Base-by-base conservation (phyloP, 1,140 invertebrate genomes). In the Aphaenogaster rudis region DNA sequence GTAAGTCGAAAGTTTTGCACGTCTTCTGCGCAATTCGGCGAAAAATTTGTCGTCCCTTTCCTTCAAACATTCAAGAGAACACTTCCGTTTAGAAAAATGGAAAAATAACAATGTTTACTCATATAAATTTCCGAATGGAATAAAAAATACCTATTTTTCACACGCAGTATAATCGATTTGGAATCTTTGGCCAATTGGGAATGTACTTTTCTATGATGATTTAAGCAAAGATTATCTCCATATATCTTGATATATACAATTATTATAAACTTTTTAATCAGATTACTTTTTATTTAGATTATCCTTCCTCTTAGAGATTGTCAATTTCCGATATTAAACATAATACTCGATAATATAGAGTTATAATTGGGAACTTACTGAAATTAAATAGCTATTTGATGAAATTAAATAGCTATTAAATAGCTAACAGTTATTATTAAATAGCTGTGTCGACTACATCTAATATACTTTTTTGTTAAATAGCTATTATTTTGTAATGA, bases 1-100 rank as follows among this genome's bases (percentile, higher is more conserved):
- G 66, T 28, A 15, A 52, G 45, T 17, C 33, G 13, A 74, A 82
- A 74, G 52, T 82, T 72, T 82, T 33, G 21, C 11, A 17, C 63
- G 2, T 33, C 13, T 36, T 71, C 36, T 8, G 21, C 21, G 15
- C 36, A 67, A 80, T 67, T 80, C 13, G 48, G n/a, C 48, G n/a
- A 52, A 17, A 2, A 28, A 52, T 54, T 42, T 36, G 50, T 17
- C 66, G 15, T 71, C 64, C 21, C 36, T 8, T 57, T 11, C 9
- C 13, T 28, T 36, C 28, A 21, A 79, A 52, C 13, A 64, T 21
- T 66, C n/a, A 28, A 21, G 76, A 42, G 8, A 71, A 42, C 8
- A 57, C 13, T 67, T 33, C 0, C 1, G 36, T 33, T 59, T 15
- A 21, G 4, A 15, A 59, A 42, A 57, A 3, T n/a, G 15, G 9